Conservation (phyloP, 2,797 vertebrate genomes). For the Spinus olivaceus region DNA sequence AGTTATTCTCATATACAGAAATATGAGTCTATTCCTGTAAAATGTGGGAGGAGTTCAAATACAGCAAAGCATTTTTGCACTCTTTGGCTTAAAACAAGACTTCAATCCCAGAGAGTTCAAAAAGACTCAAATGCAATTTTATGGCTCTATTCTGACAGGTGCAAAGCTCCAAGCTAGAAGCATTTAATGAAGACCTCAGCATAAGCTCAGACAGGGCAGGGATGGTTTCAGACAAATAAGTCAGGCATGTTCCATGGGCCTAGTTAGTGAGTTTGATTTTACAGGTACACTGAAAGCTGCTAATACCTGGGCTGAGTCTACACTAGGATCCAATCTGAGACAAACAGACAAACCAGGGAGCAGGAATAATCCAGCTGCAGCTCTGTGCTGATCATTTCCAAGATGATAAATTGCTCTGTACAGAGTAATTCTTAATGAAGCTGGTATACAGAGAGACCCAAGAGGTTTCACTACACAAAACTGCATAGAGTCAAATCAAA, state of each 20-base stretch:
- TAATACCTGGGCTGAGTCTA: neutral
- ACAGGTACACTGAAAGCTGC: neutral
- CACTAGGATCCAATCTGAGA: neutral
- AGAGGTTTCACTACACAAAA: neutral
- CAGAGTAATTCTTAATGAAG: neutral
- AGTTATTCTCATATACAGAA: neutral
- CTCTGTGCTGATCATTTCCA: neutral
- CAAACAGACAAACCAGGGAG: neutral
- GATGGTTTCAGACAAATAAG: neutral
- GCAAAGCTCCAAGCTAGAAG: neutral
- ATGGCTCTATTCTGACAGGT: neutral
- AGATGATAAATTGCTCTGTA: neutral
- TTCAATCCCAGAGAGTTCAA: neutral
- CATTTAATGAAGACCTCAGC: neutral
- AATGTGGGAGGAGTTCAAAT: neutral
- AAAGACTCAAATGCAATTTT: neutral
- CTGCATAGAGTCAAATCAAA: neutral
- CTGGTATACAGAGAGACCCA: neutral
- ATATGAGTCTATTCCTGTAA: neutral
- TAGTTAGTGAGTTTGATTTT: neutral
- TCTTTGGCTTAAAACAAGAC: neutral
- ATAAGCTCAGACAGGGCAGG: neutral
- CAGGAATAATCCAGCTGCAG: neutral
- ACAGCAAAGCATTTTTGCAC: neutral
- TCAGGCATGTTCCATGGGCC: neutral